Base-by-base conservation (phyloP, 2,888 invertebrate genomes). In the Xanthostigma xanthostigma region DNA sequence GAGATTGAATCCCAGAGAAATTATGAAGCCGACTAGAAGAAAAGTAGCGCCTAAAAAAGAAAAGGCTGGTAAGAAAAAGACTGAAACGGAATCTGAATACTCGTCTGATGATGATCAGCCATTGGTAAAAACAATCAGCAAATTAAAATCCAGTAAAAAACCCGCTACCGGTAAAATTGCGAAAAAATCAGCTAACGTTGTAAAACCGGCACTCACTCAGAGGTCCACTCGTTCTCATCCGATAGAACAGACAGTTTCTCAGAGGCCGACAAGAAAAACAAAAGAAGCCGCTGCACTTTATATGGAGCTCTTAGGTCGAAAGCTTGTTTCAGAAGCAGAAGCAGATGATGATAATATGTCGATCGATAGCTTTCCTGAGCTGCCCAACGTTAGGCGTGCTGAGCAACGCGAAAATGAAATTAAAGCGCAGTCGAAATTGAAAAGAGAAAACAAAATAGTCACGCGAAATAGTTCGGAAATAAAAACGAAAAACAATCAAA, bases 241-340 rank as follows among this genome's bases (percentile, higher is more conserved):
- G 36, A 43, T 14, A 42, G 46, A 46, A 46, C 40, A 35, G 9
- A 35, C 14, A 49, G 45, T 60, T n/a, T 53, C 61, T 6, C 61
- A 62, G 50, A 62, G 82, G 39, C 81, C 81, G 0, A 72, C 76
- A 9, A 69, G 84, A 36, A 84, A 82, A 63, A 83, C 83, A 1
- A 85, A 84, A 63, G 82, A 83, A 64, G 82, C 82, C 27, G 84
- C 84, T 2, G 75, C 82, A 8, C 74, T 82, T 48, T 83, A 81
- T 55, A 79, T 84, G 79, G 83, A 83, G 58, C 75, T 84, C 53
- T 69, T 84, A 44, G 81, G 81, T 4, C 76, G 80, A 55, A 81
- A 81, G 60, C 66, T 84, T 45, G 76, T 78, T 14, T 71, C 76
- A 54, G 77, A 77, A 33, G 77, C 76, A 45, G 73, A 75, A 50